Evolutionary conservation across 2,888 invertebrate genomes (phyloP).

Genomic region (Amiota mariae): DNA sequence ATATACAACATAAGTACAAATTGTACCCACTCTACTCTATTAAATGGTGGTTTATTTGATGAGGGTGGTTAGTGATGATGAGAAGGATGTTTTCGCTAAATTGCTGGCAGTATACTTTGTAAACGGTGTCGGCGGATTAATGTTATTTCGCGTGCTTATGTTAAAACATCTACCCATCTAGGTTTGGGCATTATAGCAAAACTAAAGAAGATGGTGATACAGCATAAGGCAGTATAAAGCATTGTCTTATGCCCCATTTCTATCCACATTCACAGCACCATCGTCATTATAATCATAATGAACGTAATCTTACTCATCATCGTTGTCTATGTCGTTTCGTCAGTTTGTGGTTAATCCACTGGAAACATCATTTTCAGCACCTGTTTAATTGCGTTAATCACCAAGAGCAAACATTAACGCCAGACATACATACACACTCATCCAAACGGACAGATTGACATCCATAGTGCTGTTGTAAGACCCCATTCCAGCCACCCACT

Average conservation of each 20-base stretch:
- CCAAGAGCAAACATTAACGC: slow-evolving; percentile 36
- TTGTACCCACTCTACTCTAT: neutral
- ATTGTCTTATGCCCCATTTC: too few relatives aligned
- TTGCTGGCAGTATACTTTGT: slow-evolving; percentile 39
- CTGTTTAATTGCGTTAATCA: slow-evolving; percentile 72
- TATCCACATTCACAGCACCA: too few relatives aligned
- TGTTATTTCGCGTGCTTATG: neutral
- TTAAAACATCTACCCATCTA: neutral
- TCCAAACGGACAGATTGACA: too few relatives aligned
- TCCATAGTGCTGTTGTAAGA: too few relatives aligned
- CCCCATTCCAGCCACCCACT: too few relatives aligned
- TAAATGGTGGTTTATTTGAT: neutral
- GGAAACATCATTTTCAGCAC: slow-evolving; percentile 57
- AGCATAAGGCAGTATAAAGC: neutral
- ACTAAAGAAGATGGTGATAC: slow-evolving; percentile 43
- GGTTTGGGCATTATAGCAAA: slow-evolving; percentile 51
- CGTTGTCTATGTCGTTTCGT: neutral
- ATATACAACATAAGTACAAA: neutral
- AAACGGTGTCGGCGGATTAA: slow-evolving; percentile 33
- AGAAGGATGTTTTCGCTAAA: slow-evolving; percentile 35
- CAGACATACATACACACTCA: neutral
- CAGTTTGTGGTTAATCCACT: slow-evolving; percentile 22
- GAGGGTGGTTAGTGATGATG: neutral
- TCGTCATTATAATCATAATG: slow-evolving; percentile 42
- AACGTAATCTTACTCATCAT: slow-evolving; percentile 61